These are phyloP conservation scores for Tenthredo mesomela DNA, from an alignment of 2,888 invertebrate species.

Conservation along the genomic window DNA sequence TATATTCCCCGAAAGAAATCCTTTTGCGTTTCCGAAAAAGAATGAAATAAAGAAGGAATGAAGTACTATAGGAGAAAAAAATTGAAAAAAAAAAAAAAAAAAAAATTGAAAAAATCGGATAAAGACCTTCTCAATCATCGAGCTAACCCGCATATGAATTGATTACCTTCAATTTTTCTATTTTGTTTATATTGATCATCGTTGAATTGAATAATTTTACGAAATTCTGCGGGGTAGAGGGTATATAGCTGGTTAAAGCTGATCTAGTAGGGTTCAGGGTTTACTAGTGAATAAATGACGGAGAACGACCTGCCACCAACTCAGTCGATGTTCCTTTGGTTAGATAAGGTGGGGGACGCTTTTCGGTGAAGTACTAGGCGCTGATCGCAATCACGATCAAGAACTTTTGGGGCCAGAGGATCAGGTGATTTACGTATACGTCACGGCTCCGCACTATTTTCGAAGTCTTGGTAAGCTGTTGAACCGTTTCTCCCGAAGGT, in stretches of 20 bases:
- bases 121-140: not conserved
- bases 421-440: slow-evolving; percentile 72
- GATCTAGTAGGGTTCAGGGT: not conserved
- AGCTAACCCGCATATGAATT: not conserved
- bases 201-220: not conserved
- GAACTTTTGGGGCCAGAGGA: slow-evolving; percentile 62
- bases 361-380: slow-evolving; percentile 70
- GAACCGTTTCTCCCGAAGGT: slow-evolving; percentile 75
- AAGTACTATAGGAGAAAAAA: too few species aligned
- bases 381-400: slow-evolving; percentile 62
- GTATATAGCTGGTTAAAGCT: not conserved
- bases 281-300: slow-evolving; percentile 5
- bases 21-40: not conserved
- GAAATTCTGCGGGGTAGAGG: not conserved
- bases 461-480: slow-evolving; percentile 72
- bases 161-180: not conserved
- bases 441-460: slow-evolving; percentile 74
- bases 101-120: not conserved
- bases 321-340: slow-evolving; percentile 62
- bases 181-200: not conserved
- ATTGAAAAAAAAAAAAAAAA: not conserved
- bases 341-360: slow-evolving; percentile 76
- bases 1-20: not conserved
- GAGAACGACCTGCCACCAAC: slow-evolving; percentile 40
- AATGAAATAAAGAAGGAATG: not conserved